A percentile compares a stretch with the other conserved stretches of the same genome.
These are phyloP conservation scores for Myiotriccus ornatus DNA, from an alignment of 2,797 vertebrate species.

Conservation along the genomic window DNA sequence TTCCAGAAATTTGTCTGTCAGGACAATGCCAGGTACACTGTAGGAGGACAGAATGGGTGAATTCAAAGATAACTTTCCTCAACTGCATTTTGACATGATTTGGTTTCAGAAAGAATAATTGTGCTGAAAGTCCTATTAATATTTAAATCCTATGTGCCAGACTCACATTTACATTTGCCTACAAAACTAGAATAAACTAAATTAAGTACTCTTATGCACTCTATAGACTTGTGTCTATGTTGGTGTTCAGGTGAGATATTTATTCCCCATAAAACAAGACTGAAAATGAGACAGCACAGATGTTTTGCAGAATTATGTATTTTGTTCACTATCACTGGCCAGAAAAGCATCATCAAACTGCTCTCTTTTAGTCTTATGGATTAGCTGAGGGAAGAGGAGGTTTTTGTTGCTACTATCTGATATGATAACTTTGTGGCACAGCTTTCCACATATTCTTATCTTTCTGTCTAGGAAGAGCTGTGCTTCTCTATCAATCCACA, in stretches of 20 bases:
- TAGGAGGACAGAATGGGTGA: background rate
- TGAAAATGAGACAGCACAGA: background rate
- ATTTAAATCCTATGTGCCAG: background rate
- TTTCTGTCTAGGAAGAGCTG: background rate
- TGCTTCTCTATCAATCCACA: background rate
- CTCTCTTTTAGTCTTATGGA: background rate
- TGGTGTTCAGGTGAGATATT: background rate
- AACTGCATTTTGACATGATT: background rate
- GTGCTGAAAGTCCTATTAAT: background rate
- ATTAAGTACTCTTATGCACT: background rate
- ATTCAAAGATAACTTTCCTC: background rate
- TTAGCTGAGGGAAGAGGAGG: background rate
- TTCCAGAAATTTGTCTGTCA: background rate
- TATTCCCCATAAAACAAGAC: background rate
- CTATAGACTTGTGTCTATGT: background rate
- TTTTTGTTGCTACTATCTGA: background rate
- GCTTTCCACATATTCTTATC: background rate
- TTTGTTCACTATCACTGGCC: background rate
- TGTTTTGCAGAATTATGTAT: background rate
- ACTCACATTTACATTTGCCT: background rate
- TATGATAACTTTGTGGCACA: background rate
- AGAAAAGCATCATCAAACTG: background rate
- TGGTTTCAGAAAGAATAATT: background rate
- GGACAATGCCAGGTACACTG: background rate
- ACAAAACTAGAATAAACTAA: background rate